A percentile compares a stretch with the other conserved stretches of the same genome.
Conservation (phyloP, 1,140 invertebrate genomes). For the Brachionus paranguensis region DNA sequence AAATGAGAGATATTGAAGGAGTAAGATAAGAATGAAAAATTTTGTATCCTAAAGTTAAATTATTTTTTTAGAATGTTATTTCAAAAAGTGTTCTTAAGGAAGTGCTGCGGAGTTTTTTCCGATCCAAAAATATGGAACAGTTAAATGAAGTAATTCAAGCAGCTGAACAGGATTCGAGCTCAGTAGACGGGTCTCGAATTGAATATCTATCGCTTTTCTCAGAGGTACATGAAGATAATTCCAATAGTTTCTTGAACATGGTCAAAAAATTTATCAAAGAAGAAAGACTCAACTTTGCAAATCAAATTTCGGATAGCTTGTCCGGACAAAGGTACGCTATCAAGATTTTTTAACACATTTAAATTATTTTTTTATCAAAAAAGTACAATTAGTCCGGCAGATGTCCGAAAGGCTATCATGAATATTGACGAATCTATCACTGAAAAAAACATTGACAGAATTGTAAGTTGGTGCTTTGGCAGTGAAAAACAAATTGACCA, state of each 20-base stretch:
- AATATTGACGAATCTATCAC: background rate
- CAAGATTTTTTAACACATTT: too few relatives aligned
- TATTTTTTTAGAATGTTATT: conserved; percentile 11
- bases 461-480: conserved; percentile 24
- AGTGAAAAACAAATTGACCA: background rate
- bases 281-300: background rate
- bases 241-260: background rate
- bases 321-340: background rate
- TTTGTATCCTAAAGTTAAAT: background rate
- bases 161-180: conserved; percentile 1
- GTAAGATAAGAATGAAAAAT: background rate
- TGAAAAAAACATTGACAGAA: conserved; percentile 28
- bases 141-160: background rate
- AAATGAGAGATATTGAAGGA: background rate
- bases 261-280: conserved; percentile 6
- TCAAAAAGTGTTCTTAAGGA: conserved; percentile 13
- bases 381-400: background rate
- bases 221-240: conserved; percentile 15
- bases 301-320: background rate
- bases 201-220: background rate
- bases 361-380: background rate
- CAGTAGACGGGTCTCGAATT: background rate
- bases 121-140: conserved; percentile 1
- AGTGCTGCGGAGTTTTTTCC: background rate
- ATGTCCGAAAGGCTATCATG: background rate